Evolutionary conservation across 2,113 vertebrate genomes (phyloP).

Genomic region (Coregonus clupeaformis): DNA sequence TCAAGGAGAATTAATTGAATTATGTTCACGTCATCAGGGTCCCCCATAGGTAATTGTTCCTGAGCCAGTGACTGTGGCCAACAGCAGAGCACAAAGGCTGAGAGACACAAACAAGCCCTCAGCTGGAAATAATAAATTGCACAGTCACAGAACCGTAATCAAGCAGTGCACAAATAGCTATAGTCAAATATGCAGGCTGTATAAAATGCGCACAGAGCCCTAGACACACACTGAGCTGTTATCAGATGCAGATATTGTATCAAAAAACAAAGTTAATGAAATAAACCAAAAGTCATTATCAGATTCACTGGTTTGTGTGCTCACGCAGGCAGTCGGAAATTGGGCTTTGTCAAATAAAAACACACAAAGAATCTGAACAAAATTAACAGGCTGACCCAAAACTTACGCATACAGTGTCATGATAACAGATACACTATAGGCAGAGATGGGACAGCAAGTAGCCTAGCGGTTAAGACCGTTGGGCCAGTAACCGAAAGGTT

Average conservation of each 20-base stretch:
- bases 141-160: constrained; percentile 51
- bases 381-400: constrained; percentile 4
- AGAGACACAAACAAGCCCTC: constrained; percentile 66
- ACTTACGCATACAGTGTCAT: constrained; percentile 3
- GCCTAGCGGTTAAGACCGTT: no score
- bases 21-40: constrained; percentile 73
- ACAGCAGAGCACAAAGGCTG: constrained; percentile 58
- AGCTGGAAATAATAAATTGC: constrained; percentile 57
- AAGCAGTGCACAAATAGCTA: constrained; percentile 58
- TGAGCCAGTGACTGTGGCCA: constrained; percentile 70
- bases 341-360: constrained; percentile 30
- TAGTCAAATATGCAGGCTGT: constrained; percentile 46
- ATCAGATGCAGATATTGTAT: constrained; percentile 33
- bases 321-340: constrained; percentile 36
- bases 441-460: constrained; percentile 8
- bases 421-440: constrained; percentile 26
- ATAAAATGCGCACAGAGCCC: constrained; percentile 24
- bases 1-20: constrained; percentile 76
- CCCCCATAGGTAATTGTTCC: constrained; percentile 70
- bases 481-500: no score
- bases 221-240: constrained; percentile 13
- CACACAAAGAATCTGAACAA: constrained; percentile 10
- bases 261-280: constrained; percentile 28
- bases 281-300: constrained; percentile 34
- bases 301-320: constrained; percentile 27